A percentile compares a stretch with the other conserved stretches of the same genome.
phyloP scores from a whole-genome alignment of 35 echinoderm and acorn worm genomes.

The Apostichopus japonicus region DNA sequence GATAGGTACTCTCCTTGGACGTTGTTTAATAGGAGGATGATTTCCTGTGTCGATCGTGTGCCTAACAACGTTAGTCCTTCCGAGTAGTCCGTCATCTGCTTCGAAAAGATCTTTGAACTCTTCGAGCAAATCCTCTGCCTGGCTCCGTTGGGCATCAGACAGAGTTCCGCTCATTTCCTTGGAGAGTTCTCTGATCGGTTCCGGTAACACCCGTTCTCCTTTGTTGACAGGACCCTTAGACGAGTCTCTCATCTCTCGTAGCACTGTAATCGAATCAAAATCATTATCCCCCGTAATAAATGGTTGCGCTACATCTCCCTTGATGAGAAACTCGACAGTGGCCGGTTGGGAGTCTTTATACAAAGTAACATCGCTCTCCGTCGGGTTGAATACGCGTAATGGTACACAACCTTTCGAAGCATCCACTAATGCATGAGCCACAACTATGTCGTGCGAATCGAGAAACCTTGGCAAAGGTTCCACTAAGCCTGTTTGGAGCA shows the following conservation, averaged over 20 bases:
- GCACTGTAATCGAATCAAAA: neutral
- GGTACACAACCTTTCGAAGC: no score
- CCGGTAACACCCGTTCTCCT: neutral
- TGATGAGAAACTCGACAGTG: no score
- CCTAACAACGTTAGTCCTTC: neutral
- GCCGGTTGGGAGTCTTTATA: no score
- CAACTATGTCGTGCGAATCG: no score
- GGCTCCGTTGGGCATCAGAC: neutral
- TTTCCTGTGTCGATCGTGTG: neutral
- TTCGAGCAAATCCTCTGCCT: no score
- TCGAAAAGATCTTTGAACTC: no score
- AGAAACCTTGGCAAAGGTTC: no score
- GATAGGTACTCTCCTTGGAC: neutral
- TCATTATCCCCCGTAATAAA: neutral
- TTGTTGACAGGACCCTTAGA: neutral
- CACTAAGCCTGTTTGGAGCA: no score
- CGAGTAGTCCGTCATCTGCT: no score
- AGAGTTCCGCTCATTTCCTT: neutral
- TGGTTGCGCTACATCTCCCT: neutral
- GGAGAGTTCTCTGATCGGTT: neutral
- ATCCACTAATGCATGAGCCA: no score
- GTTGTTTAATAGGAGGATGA: neutral
- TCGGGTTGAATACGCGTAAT: no score
- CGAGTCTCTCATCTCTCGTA: neutral
- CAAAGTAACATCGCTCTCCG: no score